Base-by-base conservation (phyloP, 1,140 invertebrate genomes). In the Neelides sp. region DNA sequence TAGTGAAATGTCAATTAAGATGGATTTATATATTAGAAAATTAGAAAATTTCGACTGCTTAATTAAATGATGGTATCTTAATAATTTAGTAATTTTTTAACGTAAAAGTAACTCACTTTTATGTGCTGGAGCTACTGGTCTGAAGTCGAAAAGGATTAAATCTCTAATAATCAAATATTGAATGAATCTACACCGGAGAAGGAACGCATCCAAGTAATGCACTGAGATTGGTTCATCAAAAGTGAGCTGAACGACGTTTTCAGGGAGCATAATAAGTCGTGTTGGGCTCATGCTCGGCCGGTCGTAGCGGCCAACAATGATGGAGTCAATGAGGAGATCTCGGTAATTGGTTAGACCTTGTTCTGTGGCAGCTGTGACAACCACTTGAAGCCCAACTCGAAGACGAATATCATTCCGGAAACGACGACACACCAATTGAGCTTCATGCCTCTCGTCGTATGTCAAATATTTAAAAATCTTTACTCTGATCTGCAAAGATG, bases 371-470 rank as follows among this genome's bases (percentile, higher is more conserved):
- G 52, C 55, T 1, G 17, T 28, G 17, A 57, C 15, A 20, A 41
- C 27, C 1, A 41, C 30, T 15, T 30, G 8, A 4, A 57, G 39
- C 1, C 55, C 55, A 1, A 49, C 55, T n/a, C 55, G 15, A 8
- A 52, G 27, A 3, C 55, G 45, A 15, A 57, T 52, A n/a, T 57
- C 55, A 40, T 52, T 57, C 17, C 55, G 23, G 20, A 52, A 45
- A 17, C 36, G 50, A 4, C 55, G 39, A 27, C 55, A 57, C 4
- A 52, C 50, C 1, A 49, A 42, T 50, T 57, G 50, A 13, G 35
- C 26, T 19, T 41, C 12, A 1, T 45, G 23, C 26, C 54, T 41
- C n/a, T 56, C 54, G 2, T 23, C 27, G 12, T 35, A 32, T 12
- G 4, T 48, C 13, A 56, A 28, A 37, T 52, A 52, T n/a, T 37